phyloP scores from a whole-genome alignment of 1,140 invertebrate genomes.

The Lysiphlebus fabarum region DNA sequence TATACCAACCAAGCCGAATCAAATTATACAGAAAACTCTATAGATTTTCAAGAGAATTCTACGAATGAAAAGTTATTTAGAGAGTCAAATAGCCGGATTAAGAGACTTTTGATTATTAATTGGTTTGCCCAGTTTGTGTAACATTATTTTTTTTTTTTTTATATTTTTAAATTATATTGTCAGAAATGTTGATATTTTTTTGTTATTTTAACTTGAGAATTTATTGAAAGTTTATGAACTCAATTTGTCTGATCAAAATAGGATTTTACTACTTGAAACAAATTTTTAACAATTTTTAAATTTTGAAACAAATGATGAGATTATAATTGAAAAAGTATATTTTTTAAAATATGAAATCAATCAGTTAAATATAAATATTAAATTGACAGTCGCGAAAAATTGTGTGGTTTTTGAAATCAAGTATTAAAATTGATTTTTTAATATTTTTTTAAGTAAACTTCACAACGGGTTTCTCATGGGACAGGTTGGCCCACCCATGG shows the following conservation, averaged over 20 bases:
- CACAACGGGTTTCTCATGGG: conserved; percentile 24
- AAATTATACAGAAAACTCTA: conserved; percentile 25
- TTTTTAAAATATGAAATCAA: too few species aligned
- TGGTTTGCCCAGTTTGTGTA: conserved; percentile 4
- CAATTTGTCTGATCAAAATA: too few species aligned
- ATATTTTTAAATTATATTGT: neutral
- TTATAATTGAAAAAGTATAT: too few species aligned
- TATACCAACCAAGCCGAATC: conserved; percentile 21
- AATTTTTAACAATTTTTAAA: too few species aligned
- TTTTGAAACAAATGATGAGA: too few species aligned
- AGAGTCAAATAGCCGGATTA: conserved; percentile 33
- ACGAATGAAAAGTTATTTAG: conserved; percentile 32
- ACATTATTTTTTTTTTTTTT: neutral
- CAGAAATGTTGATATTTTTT: neutral
- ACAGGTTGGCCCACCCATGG: conserved; percentile 33
- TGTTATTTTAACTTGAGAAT: too few species aligned
- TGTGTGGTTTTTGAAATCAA: too few species aligned
- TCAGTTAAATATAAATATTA: conserved; percentile 9
- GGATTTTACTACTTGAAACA: neutral
- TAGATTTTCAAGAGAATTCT: neutral
- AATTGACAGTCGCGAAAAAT: too few species aligned
- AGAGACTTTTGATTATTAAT: conserved; percentile 30
- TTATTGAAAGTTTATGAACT: too few species aligned
- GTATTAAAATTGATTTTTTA: too few species aligned
- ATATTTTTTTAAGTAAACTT: conserved; percentile 1